Evolutionary conservation across 2,888 invertebrate genomes (phyloP).

Genomic region (Idaea straminata): DNA sequence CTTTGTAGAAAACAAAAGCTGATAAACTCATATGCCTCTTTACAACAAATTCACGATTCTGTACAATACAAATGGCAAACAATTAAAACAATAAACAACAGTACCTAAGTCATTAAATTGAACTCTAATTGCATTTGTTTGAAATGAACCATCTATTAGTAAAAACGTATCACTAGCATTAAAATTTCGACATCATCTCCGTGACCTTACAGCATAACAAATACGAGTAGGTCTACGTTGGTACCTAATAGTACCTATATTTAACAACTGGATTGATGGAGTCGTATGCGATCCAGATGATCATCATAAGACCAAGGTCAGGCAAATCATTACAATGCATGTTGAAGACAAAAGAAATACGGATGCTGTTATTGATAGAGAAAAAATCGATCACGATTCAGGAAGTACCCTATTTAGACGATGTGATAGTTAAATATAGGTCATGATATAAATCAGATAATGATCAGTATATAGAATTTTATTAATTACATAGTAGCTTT

Average conservation of each 20-base stretch:
- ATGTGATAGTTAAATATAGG: background rate
- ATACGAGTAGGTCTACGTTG: slow-evolving; percentile 56
- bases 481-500: background rate
- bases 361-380: slow-evolving; percentile 30
- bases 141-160: background rate
- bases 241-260: slow-evolving; percentile 33
- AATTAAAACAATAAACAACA: background rate
- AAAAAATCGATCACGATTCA: slow-evolving; percentile 34
- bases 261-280: slow-evolving; percentile 53
- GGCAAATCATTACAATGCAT: slow-evolving; percentile 34
- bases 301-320: slow-evolving; percentile 57
- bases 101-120: background rate
- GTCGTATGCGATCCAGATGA: slow-evolving; percentile 41
- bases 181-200: slow-evolving; percentile 33
- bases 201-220: slow-evolving; percentile 65
- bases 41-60: background rate
- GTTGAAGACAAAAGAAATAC: slow-evolving; percentile 42
- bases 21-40: background rate
- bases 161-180: background rate
- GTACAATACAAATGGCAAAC: background rate
- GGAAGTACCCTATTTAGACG: slow-evolving; percentile 23
- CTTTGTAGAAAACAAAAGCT: background rate
- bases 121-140: background rate
- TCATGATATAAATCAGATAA: background rate
- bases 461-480: no score